These are phyloP conservation scores for Triops longicaudatus DNA, from an alignment of 1,140 invertebrate genomes.

Conservation along the genomic window DNA sequence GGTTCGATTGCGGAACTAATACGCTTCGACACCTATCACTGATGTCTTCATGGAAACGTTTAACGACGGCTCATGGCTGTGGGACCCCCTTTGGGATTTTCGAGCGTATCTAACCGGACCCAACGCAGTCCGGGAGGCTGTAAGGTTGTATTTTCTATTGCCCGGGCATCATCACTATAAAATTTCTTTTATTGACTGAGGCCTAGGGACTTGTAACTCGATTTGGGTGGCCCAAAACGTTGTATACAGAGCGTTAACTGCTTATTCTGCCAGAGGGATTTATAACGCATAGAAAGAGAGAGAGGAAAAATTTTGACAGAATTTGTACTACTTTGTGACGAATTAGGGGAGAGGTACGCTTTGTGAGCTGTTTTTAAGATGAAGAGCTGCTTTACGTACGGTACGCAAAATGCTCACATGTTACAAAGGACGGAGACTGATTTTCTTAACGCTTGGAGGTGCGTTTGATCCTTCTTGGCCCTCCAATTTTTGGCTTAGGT, in stretches of 20 bases:
- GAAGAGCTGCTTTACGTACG: too few relatives aligned
- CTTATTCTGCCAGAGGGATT: not conserved
- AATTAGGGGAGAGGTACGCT: too few relatives aligned
- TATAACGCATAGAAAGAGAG: not conserved
- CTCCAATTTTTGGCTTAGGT: constrained; percentile 2
- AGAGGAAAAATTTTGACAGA: not conserved
- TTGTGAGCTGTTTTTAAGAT: too few relatives aligned
- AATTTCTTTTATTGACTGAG: constrained; percentile 13
- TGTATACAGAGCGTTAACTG: too few relatives aligned
- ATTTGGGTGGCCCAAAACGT: not conserved
- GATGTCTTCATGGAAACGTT: not conserved
- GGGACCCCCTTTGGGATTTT: not conserved
- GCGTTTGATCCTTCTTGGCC: not conserved
- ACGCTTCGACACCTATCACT: constrained; percentile 10
- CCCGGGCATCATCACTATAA: not conserved
- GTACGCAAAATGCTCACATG: too few relatives aligned
- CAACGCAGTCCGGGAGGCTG: not conserved
- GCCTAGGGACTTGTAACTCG: not conserved
- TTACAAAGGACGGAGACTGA: too few relatives aligned
- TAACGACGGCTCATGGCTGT: not conserved
- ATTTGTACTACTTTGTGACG: not conserved
- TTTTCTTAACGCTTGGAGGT: not conserved
- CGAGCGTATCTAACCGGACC: not conserved
- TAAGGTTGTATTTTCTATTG: not conserved
- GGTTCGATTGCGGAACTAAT: not conserved